Percentiles rank a stretch among this genome's conserved stretches.
These are phyloP conservation scores for Drosophila eugracilis DNA, from an alignment of 1,140 invertebrate genomes.

Conservation along the genomic window DNA sequence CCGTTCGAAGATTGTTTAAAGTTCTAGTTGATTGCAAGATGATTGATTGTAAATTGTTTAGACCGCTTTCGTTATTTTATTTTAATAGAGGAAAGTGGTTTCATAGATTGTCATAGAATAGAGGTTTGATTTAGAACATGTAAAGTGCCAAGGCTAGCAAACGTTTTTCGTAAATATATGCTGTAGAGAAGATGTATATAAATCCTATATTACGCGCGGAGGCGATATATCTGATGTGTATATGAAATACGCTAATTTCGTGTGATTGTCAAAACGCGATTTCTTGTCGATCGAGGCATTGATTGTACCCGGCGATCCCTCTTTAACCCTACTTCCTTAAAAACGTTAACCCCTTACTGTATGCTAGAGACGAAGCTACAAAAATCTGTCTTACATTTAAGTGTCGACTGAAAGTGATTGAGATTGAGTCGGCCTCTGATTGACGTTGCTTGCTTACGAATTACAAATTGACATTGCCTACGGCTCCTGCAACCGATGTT, in stretches of 20 bases:
- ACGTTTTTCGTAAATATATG: slow-evolving; percentile 72
- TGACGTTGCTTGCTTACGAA: slow-evolving; percentile 53
- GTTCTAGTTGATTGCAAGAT: slow-evolving; percentile 51
- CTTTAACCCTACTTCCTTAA: slow-evolving; percentile 36
- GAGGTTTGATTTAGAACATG: slow-evolving; percentile 63
- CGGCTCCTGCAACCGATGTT: slow-evolving; percentile 52
- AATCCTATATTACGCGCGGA: slow-evolving; percentile 37
- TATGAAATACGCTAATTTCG: slow-evolving; percentile 82
- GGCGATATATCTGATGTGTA: slow-evolving; percentile 37
- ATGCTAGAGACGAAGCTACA: slow-evolving; percentile 6
- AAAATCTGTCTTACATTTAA: slow-evolving; percentile 2
- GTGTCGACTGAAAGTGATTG: slow-evolving; percentile 14
- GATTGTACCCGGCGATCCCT: slow-evolving; percentile 58
- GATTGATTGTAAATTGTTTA: slow-evolving; percentile 66
- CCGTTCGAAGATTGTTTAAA: slow-evolving; percentile 72
- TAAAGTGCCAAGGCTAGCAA: slow-evolving; percentile 69
- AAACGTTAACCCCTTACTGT: slow-evolving; percentile 34
- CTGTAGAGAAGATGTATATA: slow-evolving; percentile 55
- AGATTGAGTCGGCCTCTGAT: slow-evolving; percentile 46
- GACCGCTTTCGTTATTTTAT: slow-evolving; percentile 34
- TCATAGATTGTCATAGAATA: slow-evolving; percentile 77
- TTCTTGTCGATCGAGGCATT: slow-evolving; percentile 78
- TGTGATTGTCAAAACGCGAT: slow-evolving; percentile 85
- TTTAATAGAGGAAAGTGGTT: slow-evolving; percentile 34
- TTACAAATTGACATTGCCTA: slow-evolving; percentile 65